Percentiles rank a stretch among this genome's conserved stretches.
phyloP scores from a whole-genome alignment of 1,140 invertebrate genomes.

The Manduca sexta region DNA sequence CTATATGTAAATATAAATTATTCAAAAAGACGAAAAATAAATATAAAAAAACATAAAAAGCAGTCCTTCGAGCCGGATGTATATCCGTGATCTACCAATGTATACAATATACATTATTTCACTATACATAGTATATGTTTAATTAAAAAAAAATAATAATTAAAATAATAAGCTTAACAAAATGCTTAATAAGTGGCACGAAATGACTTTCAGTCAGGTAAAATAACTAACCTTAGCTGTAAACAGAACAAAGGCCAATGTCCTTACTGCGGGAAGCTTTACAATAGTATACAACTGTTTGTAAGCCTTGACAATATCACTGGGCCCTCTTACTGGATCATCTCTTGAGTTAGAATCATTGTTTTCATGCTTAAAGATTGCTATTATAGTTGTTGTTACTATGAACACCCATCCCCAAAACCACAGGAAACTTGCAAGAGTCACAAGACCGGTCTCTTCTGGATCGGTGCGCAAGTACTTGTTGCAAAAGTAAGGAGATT shows the following conservation, averaged over 20 bases:
- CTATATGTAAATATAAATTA: no score
- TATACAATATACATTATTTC: no score
- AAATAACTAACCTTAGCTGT: slow-evolving; percentile 86
- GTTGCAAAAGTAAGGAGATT: slow-evolving; percentile 97
- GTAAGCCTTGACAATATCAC: slow-evolving; percentile 87
- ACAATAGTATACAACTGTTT: slow-evolving; percentile 88
- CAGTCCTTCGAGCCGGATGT: no score
- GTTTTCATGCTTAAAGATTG: slow-evolving; percentile 90
- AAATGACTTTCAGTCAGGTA: no score
- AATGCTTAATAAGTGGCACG: no score
- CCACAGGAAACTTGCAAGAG: slow-evolving; percentile 92
- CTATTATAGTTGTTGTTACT: slow-evolving; percentile 91
- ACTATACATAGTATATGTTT: no score
- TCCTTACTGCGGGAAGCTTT: slow-evolving; percentile 85
- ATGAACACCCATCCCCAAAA: slow-evolving; percentile 97
- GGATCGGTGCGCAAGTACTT: slow-evolving; percentile 87
- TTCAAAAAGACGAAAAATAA: no score
- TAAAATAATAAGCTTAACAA: no score
- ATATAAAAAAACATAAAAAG: no score
- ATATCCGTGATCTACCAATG: no score
- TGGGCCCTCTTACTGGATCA: slow-evolving; percentile 44
- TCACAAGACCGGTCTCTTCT: slow-evolving; percentile 84
- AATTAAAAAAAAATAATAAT: no score
- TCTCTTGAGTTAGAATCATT: slow-evolving; percentile 50
- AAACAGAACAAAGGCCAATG: slow-evolving; percentile 86